These are phyloP conservation scores for Pollachius pollachius DNA, from an alignment of 2,113 vertebrate species.

Conservation along the genomic window DNA sequence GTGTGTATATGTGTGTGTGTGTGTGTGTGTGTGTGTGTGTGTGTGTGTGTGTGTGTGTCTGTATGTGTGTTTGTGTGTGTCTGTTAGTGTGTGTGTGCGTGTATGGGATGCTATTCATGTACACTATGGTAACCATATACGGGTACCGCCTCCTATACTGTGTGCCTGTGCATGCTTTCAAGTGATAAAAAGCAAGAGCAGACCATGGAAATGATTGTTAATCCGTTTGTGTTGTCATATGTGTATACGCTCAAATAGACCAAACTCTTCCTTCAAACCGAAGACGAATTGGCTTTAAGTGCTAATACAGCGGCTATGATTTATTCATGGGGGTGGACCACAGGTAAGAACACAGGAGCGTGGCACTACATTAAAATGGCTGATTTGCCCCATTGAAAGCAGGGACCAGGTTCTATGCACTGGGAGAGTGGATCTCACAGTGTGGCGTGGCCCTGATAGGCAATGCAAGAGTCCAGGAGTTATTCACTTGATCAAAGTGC, in stretches of 20 bases:
- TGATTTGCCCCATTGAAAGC: constrained; percentile 33
- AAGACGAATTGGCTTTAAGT: constrained; percentile 55
- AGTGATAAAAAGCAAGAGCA: constrained; percentile 30
- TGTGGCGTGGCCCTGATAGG: too few relatives aligned
- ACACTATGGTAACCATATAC: too few relatives aligned
- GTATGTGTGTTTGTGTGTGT: constrained; percentile 5
- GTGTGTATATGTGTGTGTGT: too few relatives aligned
- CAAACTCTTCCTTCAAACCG: constrained; percentile 29
- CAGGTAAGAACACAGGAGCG: constrained; percentile 34
- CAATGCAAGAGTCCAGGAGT: too few relatives aligned
- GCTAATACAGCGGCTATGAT: constrained; percentile 48
- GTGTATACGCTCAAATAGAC: constrained; percentile 38
- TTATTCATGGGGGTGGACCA: constrained; percentile 55
- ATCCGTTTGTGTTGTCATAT: constrained; percentile 24
- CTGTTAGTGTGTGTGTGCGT: too few relatives aligned
- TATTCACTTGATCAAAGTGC: too few relatives aligned
- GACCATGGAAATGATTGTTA: constrained; percentile 23
- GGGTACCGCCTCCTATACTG: not conserved
- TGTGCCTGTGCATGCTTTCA: constrained; percentile 26
- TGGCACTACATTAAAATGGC: constrained; percentile 34
- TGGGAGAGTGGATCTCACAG: too few relatives aligned
- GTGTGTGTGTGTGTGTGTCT: constrained; percentile 1
- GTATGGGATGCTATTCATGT: constrained; percentile 13
- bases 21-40: too few relatives aligned
- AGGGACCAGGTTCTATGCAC: not conserved